These are phyloP conservation scores for Cerceris rybyensis DNA, from an alignment of 2,888 invertebrate species.

Conservation along the genomic window DNA sequence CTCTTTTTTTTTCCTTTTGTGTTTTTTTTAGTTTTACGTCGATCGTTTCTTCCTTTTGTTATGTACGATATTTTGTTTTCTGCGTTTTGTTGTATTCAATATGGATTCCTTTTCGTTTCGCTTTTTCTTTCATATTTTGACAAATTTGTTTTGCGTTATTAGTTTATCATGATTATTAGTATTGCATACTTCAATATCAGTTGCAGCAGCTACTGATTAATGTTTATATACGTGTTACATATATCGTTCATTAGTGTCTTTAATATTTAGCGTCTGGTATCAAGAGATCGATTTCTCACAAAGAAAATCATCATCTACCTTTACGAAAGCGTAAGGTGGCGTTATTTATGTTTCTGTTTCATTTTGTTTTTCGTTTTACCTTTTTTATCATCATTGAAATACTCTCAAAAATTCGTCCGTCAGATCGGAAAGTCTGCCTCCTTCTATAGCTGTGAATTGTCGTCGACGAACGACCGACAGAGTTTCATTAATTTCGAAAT, in stretches of 20 bases:
- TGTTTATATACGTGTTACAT: constrained; percentile 37
- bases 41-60: constrained; percentile 41
- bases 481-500: constrained; percentile 12
- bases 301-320: constrained; percentile 71
- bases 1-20: too few relatives aligned
- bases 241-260: constrained; percentile 57
- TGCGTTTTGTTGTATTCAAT: constrained; percentile 60
- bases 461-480: constrained; percentile 11
- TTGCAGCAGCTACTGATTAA: constrained; percentile 68
- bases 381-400: constrained; percentile 30
- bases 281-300: constrained; percentile 70
- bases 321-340: constrained; percentile 71
- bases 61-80: constrained; percentile 52
- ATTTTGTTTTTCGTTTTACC: too few relatives aligned
- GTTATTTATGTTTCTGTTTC: constrained; percentile 51
- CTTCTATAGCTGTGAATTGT: constrained; percentile 39
- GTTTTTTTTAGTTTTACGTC: constrained; percentile 39
- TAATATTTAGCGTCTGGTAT: constrained; percentile 57
- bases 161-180: constrained; percentile 51
- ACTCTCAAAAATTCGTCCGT: constrained; percentile 48
- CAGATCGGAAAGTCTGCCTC: constrained; percentile 59
- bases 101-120: constrained; percentile 56
- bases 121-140: constrained; percentile 37
- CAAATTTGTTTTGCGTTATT: constrained; percentile 52
- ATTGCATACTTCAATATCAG: constrained; percentile 67